Percentiles rank a stretch among this genome's conserved stretches.
phyloP scores from a whole-genome alignment of 2,113 vertebrate genomes.

The Anguilla rostrata region DNA sequence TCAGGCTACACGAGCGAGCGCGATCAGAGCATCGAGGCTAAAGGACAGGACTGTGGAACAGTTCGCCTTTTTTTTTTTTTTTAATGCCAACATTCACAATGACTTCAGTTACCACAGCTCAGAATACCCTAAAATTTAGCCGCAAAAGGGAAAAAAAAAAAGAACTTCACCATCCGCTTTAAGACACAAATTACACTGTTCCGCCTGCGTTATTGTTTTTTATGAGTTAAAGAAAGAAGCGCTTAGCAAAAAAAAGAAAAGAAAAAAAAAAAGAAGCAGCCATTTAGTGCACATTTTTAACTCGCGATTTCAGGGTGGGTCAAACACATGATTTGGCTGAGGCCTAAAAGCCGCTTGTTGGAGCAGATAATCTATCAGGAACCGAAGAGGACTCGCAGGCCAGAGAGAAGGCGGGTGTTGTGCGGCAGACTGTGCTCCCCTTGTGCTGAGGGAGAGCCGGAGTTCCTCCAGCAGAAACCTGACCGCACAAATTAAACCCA shows the following conservation, averaged over 20 bases:
- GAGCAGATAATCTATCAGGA: constrained; percentile 6
- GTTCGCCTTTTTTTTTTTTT: too few relatives aligned
- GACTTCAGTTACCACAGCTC: background rate
- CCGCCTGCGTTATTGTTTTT: background rate
- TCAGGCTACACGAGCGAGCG: background rate
- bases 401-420: constrained; percentile 17
- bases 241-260: constrained; percentile 42
- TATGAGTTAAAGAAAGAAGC: constrained; percentile 47
- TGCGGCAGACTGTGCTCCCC: constrained; percentile 54
- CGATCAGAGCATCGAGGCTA: background rate
- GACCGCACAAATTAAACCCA: constrained; percentile 43
- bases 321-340: constrained; percentile 42
- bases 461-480: constrained; percentile 51
- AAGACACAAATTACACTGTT: background rate
- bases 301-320: constrained; percentile 24
- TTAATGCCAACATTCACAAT: background rate
- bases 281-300: constrained; percentile 35
- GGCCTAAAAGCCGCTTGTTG: constrained; percentile 16
- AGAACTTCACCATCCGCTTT: background rate
- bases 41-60: background rate
- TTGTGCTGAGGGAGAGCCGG: constrained; percentile 59
- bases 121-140: background rate
- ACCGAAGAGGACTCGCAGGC: background rate
- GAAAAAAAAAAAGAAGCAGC: constrained; percentile 22
- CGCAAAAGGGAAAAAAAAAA: background rate